phyloP scores from a whole-genome alignment of 2,797 vertebrate species.

The Borostomias antarcticus region DNA sequence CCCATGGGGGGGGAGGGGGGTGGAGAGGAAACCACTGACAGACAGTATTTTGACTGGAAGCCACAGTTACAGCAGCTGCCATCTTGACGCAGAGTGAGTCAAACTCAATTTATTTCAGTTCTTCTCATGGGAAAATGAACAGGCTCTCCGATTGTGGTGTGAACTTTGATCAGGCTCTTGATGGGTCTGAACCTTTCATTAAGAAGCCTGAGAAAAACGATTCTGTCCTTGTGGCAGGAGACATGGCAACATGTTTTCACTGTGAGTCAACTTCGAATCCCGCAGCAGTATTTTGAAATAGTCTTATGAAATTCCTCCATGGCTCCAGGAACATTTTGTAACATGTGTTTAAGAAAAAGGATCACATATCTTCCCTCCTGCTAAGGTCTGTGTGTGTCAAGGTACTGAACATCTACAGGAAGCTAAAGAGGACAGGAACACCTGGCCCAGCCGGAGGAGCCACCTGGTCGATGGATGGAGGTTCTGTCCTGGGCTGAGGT shows the following conservation, averaged over 20 bases:
- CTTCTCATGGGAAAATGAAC: neutral
- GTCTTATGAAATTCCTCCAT: neutral
- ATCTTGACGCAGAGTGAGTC: slow-evolving; percentile 28
- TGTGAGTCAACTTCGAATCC: neutral
- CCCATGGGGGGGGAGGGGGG: slow-evolving; percentile 16
- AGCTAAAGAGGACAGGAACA: slow-evolving; percentile 49
- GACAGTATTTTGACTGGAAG: slow-evolving; percentile 45
- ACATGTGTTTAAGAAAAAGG: slow-evolving; percentile 34
- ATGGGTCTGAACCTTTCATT: neutral
- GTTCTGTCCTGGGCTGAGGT: slow-evolving; percentile 28
- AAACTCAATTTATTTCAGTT: neutral
- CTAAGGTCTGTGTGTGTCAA: slow-evolving; percentile 12
- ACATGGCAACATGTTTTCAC: neutral
- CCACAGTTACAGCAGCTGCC: slow-evolving; percentile 30
- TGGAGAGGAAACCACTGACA: slow-evolving; percentile 14
- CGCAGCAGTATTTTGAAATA: neutral
- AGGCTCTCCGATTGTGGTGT: neutral
- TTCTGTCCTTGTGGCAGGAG: neutral
- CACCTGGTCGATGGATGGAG: slow-evolving; percentile 33
- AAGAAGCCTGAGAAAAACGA: neutral
- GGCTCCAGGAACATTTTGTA: slow-evolving; percentile 16
- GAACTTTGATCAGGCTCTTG: neutral
- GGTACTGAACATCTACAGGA: slow-evolving; percentile 31
- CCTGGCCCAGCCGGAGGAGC: slow-evolving; percentile 46
- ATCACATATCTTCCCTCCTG: slow-evolving; percentile 17